Evolutionary conservation across 2,113 vertebrate genomes (phyloP).

Genomic region (Aleadryas rufinucha): DNA sequence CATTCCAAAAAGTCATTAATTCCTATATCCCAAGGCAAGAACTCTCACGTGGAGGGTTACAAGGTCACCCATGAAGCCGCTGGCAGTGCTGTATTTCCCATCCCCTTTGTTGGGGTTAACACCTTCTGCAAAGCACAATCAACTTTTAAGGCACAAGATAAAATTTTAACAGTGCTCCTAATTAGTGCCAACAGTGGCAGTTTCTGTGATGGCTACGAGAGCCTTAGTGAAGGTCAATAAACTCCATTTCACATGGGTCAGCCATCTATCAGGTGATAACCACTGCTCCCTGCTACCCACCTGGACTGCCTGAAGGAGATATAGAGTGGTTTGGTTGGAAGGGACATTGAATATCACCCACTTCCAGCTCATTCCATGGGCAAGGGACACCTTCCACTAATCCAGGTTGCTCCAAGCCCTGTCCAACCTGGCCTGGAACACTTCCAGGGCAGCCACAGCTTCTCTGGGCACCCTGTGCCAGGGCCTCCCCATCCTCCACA

Average conservation of each 20-base stretch:
- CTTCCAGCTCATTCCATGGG: neutral
- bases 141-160: constrained; percentile 30
- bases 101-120: neutral
- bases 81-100: neutral
- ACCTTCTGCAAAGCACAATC: constrained; percentile 22
- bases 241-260: constrained; percentile 18
- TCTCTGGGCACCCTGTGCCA: neutral
- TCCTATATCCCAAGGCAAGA: neutral
- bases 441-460: neutral
- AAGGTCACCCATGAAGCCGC: neutral
- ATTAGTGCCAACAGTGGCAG: neutral
- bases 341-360: neutral
- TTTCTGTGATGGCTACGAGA: neutral
- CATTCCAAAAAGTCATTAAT: neutral
- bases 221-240: neutral
- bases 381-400: neutral
- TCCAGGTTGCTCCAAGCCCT: accelerated
- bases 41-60: neutral
- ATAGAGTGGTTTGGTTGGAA: neutral
- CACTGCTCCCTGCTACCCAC: neutral
- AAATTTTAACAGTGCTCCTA: neutral
- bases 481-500: accelerated
- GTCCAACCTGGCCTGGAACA: accelerated
- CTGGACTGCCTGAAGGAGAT: neutral
- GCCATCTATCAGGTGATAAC: constrained; percentile 4